phyloP scores from a whole-genome alignment of 2,888 invertebrate species.

The Cephalotes varians region DNA sequence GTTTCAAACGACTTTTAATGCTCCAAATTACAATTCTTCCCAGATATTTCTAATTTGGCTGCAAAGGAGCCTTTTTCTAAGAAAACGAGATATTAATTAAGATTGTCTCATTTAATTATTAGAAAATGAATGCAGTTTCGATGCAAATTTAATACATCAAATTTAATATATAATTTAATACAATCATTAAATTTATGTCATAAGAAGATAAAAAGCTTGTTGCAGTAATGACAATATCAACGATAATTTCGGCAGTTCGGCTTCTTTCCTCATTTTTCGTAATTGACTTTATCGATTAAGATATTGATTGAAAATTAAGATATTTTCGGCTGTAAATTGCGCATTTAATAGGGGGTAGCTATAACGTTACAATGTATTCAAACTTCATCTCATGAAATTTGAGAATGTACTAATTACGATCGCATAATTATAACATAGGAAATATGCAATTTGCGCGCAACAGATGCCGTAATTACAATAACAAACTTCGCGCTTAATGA shows the following conservation, averaged over 20 bases:
- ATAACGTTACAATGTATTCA: constrained; percentile 40
- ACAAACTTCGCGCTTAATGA: constrained; percentile 39
- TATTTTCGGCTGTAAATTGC: constrained; percentile 28
- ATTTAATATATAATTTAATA: too few species aligned
- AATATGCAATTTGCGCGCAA: constrained; percentile 35
- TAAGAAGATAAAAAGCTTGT: not conserved
- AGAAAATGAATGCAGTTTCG: constrained; percentile 1
- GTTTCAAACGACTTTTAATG: not conserved
- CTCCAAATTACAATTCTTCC: not conserved
- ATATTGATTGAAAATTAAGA: constrained; percentile 25
- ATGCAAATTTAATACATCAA: too few species aligned
- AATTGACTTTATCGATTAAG: constrained; percentile 44
- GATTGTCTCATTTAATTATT: not conserved
- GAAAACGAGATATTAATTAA: constrained; percentile 21
- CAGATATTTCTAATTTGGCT: not conserved
- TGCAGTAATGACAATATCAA: not conserved
- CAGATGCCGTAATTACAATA: constrained; percentile 33
- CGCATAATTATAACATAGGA: constrained; percentile 41
- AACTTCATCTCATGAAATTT: constrained; percentile 34
- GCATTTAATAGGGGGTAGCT: constrained; percentile 34
- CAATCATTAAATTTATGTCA: not conserved
- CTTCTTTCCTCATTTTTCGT: not conserved
- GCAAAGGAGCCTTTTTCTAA: not conserved
- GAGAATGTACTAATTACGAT: constrained; percentile 51
- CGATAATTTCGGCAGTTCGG: not conserved